These are phyloP conservation scores for Acanthurus leucopareius DNA, from an alignment of 2,797 vertebrate species.

Conservation along the genomic window DNA sequence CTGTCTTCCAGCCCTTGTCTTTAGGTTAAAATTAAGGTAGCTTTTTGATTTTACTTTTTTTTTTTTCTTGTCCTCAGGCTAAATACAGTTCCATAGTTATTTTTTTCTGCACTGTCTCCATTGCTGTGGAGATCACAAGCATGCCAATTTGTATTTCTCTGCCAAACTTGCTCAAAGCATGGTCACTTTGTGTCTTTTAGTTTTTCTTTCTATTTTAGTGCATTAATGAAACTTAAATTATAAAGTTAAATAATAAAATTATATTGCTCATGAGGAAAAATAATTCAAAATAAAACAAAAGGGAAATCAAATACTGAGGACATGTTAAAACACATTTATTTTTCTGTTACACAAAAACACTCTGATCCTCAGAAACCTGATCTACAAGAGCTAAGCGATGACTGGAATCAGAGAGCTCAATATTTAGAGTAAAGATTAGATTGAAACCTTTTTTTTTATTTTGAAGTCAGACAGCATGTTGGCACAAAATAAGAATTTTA, in stretches of 20 bases:
- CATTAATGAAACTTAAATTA: no score
- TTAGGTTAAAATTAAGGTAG: conserved; percentile 7
- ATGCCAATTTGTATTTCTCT: conserved; percentile 18
- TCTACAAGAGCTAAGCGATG: not conserved
- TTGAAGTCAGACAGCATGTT: no score
- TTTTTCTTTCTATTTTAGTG: not conserved
- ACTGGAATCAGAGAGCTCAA: not conserved
- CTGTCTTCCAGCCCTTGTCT: conserved; percentile 27
- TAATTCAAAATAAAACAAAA: not conserved
- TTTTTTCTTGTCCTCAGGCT: not conserved
- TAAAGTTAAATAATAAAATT: no score
- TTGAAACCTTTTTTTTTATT: no score
- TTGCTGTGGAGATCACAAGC: conserved; percentile 31
- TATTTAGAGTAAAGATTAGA: not conserved
- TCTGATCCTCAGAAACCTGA: no score
- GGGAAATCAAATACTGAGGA: not conserved
- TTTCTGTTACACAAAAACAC: no score
- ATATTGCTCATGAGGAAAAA: not conserved
- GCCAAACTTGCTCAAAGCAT: conserved; percentile 20
- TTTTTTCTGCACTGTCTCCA: conserved; percentile 30
- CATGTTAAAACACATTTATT: no score
- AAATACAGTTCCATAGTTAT: conserved; percentile 13
- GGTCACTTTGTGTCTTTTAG: conserved; percentile 5
- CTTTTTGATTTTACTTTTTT: conserved; percentile 7
- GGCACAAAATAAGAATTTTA: no score